Base-by-base conservation (phyloP, 1,140 invertebrate genomes). In the Heliconius eleuchia region DNA sequence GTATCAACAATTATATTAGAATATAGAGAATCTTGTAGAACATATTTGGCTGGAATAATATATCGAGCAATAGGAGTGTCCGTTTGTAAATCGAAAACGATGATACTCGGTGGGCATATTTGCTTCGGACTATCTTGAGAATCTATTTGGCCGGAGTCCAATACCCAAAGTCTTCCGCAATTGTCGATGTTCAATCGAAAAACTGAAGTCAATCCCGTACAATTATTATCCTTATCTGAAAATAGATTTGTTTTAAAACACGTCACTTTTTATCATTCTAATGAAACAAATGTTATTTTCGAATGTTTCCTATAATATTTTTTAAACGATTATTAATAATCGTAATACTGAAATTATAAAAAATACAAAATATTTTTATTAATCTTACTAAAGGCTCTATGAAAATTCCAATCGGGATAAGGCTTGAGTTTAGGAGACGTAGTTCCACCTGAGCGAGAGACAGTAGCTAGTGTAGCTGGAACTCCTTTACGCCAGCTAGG, bases 401-500 rank as follows among this genome's bases (percentile, higher is more conserved):
- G 96, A 93, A 95, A 97, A 11, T 94, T 93, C 97, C 97, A 98
- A 84, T 95, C 95, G 0, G 97, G 97, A 91, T 97, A 98, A 0
- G 97, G 97, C 46, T 86, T 95, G 19, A 98, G 88, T 23, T 94
- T 90, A 0, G 97, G 97, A 37, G 96, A 97, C 13, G 91, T 91
- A 11, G 95, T 89, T 1, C 91, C 95, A 18, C 96, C 95, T 7
- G 87, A 91, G 13, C 95, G 91, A 0, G 96, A 94, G 0, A 97
- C 89, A 0, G 96, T 96, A 1, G 96, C 95, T 30, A 98, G 90
- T 0, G 97, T 97, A 0, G 96, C 96, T 82, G 96, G 98, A 77
- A 96, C 96, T 75, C 96, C 98, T 88, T 87, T 96, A 92, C 96
- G 98, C 99, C 96, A 99, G 87, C 96, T 98, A 86, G 96, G 97